These are phyloP conservation scores for Callyntrura sp. DNA, from an alignment of 2,888 invertebrate genomes.

Conservation along the genomic window DNA sequence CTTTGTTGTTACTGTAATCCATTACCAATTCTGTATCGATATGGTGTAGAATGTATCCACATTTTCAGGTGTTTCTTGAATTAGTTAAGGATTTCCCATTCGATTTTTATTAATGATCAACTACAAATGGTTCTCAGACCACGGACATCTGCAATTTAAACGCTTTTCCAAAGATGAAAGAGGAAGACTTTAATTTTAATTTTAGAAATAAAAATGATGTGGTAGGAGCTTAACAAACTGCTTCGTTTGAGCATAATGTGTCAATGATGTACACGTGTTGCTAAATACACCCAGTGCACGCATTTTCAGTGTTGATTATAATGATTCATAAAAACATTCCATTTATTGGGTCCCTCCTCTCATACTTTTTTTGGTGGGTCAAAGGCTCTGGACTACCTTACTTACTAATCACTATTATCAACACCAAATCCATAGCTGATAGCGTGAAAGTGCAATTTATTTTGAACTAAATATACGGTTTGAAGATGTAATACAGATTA, in stretches of 20 bases:
- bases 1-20: too few relatives aligned
- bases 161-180: background rate
- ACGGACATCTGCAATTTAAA: constrained; percentile 25
- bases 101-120: background rate
- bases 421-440: constrained; percentile 11
- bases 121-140: background rate
- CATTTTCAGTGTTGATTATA: constrained; percentile 62
- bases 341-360: constrained; percentile 50
- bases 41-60: too few relatives aligned
- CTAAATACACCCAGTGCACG: constrained; percentile 21
- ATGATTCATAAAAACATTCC: constrained; percentile 32
- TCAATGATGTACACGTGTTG: background rate
- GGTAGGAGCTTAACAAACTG: constrained; percentile 14
- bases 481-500: background rate
- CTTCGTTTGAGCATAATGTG: background rate
- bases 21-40: too few relatives aligned
- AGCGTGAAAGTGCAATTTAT: constrained; percentile 67
- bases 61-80: too few relatives aligned
- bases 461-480: constrained; percentile 55
- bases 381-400: constrained; percentile 40
- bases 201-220: constrained; percentile 3
- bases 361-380: constrained; percentile 43
- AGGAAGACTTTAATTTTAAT: constrained; percentile 29
- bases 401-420: constrained; percentile 72
- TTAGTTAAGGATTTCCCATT: too few relatives aligned